Conservation (phyloP, 2,888 invertebrate species). For the Coremacera marginata region DNA sequence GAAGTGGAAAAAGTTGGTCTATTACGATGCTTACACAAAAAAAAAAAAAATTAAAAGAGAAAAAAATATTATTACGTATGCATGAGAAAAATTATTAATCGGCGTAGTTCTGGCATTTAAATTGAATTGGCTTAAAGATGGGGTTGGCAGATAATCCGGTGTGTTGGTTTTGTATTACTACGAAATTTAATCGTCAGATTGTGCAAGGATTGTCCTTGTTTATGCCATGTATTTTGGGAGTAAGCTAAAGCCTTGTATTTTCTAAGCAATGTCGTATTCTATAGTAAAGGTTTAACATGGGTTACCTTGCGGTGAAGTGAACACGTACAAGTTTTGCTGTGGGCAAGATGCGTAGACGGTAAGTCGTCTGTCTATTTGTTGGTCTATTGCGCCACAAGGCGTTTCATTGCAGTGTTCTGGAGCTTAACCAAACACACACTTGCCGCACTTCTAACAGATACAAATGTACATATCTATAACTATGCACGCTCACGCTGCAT, state of each 20-base stretch:
- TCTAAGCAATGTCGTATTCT: background rate
- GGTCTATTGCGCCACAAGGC: background rate
- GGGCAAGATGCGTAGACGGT: background rate
- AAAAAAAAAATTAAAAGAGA: background rate
- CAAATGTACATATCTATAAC: slow-evolving; percentile 16
- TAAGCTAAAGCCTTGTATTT: background rate
- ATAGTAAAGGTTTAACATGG: background rate
- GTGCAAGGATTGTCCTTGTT: slow-evolving; percentile 1
- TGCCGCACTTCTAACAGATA: background rate
- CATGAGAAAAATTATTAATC: slow-evolving; percentile 23
- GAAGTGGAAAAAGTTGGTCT: background rate
- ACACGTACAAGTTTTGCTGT: background rate
- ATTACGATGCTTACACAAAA: too few relatives aligned
- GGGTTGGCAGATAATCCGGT: background rate
- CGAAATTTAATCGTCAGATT: slow-evolving; percentile 22
- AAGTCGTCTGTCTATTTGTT: slow-evolving; percentile 9
- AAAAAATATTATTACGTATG: slow-evolving; percentile 20
- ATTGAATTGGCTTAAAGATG: slow-evolving; percentile 35
- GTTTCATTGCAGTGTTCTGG: slow-evolving; percentile 48
- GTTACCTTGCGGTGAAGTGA: background rate
- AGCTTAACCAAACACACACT: slow-evolving; percentile 46
- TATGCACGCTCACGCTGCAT: slow-evolving; percentile 37
- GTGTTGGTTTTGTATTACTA: background rate
- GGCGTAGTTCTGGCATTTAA: slow-evolving; percentile 33
- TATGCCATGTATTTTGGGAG: background rate